A percentile compares a stretch with the other conserved stretches of the same genome.
phyloP scores from a whole-genome alignment of 2,797 vertebrate genomes.

The Myripristis murdjan region DNA sequence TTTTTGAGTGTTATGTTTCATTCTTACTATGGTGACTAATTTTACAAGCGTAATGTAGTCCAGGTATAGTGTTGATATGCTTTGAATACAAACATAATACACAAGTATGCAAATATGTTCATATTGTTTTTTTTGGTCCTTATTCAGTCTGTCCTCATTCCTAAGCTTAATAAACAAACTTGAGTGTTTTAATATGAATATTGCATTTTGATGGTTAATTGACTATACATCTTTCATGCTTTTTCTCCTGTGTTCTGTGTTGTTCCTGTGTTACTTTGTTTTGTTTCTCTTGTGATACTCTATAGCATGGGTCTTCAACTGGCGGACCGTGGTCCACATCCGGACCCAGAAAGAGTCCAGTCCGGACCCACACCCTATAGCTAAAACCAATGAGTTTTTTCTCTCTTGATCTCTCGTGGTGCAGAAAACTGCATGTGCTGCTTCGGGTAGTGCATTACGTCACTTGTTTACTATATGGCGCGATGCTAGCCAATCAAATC shows the following conservation, averaged over 20 bases:
- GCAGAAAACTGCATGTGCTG: no score
- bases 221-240: background rate
- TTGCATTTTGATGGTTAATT: constrained; percentile 15
- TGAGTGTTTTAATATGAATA: constrained; percentile 23
- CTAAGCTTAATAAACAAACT: background rate
- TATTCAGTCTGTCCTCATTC: constrained; percentile 15
- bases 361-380: no score
- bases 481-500: no score
- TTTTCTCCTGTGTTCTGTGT: constrained; percentile 10
- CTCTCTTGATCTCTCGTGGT: no score
- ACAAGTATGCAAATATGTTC: background rate
- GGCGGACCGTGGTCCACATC: no score
- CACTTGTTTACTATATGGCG: no score
- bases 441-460: no score
- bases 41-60: background rate
- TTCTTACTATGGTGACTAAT: background rate
- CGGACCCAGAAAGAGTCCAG: no score
- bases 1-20: background rate
- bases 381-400: no score
- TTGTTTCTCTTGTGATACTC: constrained; percentile 24
- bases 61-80: constrained; percentile 1
- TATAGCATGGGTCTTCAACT: no score
- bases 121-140: constrained; percentile 8
- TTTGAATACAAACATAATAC: background rate
- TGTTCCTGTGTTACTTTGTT: constrained; percentile 38